Evolutionary conservation across 2,888 invertebrate species (phyloP), one percentile per base, ranked within the genome.

Genomic region (Platynereis dumerilii): DNA sequence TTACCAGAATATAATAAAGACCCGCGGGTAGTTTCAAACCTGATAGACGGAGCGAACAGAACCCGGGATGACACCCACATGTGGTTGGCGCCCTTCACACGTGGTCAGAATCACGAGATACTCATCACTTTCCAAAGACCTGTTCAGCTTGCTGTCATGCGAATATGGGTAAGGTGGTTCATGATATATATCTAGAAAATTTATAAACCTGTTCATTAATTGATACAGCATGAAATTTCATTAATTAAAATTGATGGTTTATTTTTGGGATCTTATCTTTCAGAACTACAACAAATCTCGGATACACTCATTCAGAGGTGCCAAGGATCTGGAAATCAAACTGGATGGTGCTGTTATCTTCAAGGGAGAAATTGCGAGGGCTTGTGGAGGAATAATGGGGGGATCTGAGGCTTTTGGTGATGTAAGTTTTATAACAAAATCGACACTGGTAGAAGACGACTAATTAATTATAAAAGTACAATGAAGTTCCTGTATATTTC

Each of bases 281-380:
- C 84, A 93, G 93, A 93, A 93, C 82, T 93, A 94, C 83, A 93
- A 93, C 83, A 93, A 93, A 83, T 93, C 93, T 0, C 87, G 93
- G 67, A 92, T 93, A 73, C 91, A 93, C 83, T 91, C 92, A 0
- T 89, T 89, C 65, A 88, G 92, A 66, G 93, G 93, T 56, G 91
- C 90, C 5, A 89, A 88, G 74, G 87, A 91, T 75, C 85, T 92
- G 15, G 87, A 89, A 68, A 89, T 93, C 29, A 87, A 86, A 68
- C 81, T 93, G 64, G 91, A 93, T 80, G 88, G 88, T 20, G 82
- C 83, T 57, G 22, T 48, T 28, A 90, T 93, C 78, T 93, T 93
- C 83, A 88, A 88, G 74, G 93, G 93, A 0, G 93, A 93, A 85
- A 91, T 93, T 63, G 90, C 91, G 0, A 87, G 91, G 74, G 91